Evolutionary conservation across 2,888 invertebrate genomes (phyloP).

Genomic region (Alentia gelatinosa): DNA sequence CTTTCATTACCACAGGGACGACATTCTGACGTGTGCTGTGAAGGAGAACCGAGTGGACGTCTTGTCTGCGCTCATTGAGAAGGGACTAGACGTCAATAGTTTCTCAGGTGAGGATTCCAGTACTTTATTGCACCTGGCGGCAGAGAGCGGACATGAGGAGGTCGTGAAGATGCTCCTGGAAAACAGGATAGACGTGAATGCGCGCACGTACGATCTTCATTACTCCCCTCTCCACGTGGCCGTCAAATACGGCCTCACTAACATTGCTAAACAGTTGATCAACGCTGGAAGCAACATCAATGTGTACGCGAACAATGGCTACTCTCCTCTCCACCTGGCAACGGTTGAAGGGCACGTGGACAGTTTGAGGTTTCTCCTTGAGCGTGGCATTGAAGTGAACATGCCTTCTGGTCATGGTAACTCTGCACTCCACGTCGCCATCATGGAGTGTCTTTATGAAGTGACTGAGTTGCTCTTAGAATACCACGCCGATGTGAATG

Average conservation of each 20-base stretch:
- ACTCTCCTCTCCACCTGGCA: not conserved
- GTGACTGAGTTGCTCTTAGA: not conserved
- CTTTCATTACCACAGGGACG: no score
- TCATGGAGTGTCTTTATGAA: conserved; percentile 8
- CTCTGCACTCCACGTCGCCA: conserved; percentile 14
- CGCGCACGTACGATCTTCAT: not conserved
- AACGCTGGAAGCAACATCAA: conserved; percentile 1
- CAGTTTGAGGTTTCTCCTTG: not conserved
- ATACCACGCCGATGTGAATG: not conserved
- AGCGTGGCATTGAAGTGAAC: not conserved
- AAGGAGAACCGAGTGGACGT: not conserved
- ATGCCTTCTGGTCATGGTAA: conserved; percentile 23
- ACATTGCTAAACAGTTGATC: not conserved
- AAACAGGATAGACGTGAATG: conserved; percentile 2
- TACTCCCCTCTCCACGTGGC: conserved; percentile 23
- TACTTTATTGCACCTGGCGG: not conserved
- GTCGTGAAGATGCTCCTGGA: not conserved
- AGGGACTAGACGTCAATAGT: not conserved
- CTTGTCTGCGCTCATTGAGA: not conserved
- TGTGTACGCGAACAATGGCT: not conserved
- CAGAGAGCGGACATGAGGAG: not conserved
- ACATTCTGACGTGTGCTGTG: not conserved
- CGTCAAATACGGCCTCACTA: not conserved
- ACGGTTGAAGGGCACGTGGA: not conserved
- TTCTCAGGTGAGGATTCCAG: not conserved